phyloP scores from a whole-genome alignment of 2,888 invertebrate species.

The Vannuccia rotundouncinata region DNA sequence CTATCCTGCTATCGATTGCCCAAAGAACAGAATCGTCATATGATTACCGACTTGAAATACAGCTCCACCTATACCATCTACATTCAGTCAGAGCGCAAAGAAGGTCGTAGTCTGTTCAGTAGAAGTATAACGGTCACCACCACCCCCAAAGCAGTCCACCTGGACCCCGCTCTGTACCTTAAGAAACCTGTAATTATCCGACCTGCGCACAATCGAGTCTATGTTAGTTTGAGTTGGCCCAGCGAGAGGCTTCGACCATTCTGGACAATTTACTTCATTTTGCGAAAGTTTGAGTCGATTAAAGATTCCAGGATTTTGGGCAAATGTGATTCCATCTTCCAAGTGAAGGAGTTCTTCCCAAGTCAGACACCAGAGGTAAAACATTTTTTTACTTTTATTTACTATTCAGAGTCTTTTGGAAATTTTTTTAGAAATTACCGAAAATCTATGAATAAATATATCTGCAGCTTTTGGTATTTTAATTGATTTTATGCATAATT shows the following conservation, averaged over 20 bases:
- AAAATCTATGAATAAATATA: too few species aligned
- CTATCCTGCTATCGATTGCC: neutral
- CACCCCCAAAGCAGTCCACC: neutral
- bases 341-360: neutral
- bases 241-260: neutral
- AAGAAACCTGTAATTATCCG: neutral
- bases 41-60: neutral
- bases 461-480: too few species aligned
- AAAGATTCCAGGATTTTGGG: neutral
- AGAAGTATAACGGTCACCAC: neutral
- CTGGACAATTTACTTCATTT: neutral
- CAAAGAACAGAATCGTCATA: neutral
- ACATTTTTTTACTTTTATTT: too few species aligned
- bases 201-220: neutral
- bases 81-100: neutral
- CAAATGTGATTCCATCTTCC: neutral
- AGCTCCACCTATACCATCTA: neutral
- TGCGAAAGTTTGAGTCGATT: neutral
- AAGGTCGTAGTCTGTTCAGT: neutral
- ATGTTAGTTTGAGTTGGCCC: neutral
- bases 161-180: neutral
- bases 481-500: too few species aligned
- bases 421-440: too few species aligned
- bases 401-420: too few species aligned
- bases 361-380: neutral